Base-by-base conservation (phyloP, 2,888 invertebrate species). In the Gymnosoma rotundatum region DNA sequence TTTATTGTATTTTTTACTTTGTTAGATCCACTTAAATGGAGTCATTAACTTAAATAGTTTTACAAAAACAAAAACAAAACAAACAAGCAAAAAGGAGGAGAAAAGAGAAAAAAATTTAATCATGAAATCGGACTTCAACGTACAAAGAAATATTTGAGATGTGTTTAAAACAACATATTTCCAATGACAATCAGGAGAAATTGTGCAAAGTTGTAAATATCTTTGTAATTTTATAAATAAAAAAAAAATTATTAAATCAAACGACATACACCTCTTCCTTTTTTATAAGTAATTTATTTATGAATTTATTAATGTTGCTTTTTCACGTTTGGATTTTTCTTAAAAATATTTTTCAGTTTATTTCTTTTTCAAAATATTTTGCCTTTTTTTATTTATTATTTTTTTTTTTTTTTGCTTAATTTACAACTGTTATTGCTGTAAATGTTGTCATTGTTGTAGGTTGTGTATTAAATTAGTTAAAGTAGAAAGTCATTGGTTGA, bases 131-230 rank as follows among this genome's bases (percentile, higher is more conserved):
- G 60, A 70, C 25, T 75, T 72, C 61, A 80, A 73, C 76, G 75
- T 38, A 58, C 56, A 58, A 32, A 79, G 64, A 81, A 81, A 78
- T 81, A 66, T 21, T 74, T 81, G 81, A 60, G 69, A 84, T 81
- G 84, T 84, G 84, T 81, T 70, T 78, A 32, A 74, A 54, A 76
- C 81, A 81, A 74, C 81, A 84, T 84, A 63, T 81, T 81, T 78
- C 58, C 72, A 76, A 83, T 83, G 72, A 72, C 73, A 83, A 80
- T 83, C 72, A 73, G 61, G 81, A 78, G 84, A 84, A 81, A 84
- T 84, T 81, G 84, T 70, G 74, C 81, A 84, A 84, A 84, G 81
- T 81, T 78, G 78, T 84, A 84, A 84, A 84, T 81, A 84, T 74
- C 7, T 84, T 84, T 81, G 45, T 58, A n/a, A 83, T 66, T 67